Evolutionary conservation across 2,888 invertebrate species (phyloP), one percentile per base, ranked within the genome.

Genomic region (Acanthosoma haemorrhoidale): DNA sequence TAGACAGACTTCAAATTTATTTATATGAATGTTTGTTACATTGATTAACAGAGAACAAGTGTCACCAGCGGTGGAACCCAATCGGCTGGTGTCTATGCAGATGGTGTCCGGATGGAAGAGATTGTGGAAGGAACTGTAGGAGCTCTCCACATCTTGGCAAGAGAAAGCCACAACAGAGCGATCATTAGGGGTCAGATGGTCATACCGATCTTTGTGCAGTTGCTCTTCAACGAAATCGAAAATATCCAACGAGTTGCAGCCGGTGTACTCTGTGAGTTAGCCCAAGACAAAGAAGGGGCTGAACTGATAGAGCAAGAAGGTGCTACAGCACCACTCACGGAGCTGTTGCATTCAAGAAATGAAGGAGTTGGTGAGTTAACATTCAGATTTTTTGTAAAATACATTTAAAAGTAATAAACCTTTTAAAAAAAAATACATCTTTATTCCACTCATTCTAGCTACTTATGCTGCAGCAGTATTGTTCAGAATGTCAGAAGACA

Each of bases 101-200:
- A 97, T 81, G 98, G 98, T n/a, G 97, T 99, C 6, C 88, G 96
- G 57, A 97, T 98, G 97, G 96, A 98, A 79, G 98, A 99, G 82
- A 96, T 99, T 74, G 95, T 99, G 15, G 99, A 99, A 81, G 96
- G 96, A 29, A 95, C 96, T 0, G 96, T 98, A 5, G 98, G 97
- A 1, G 98, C 98, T 15, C 85, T 99, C 72, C 98, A 99, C 80
- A 96, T 98, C 79, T 85, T 99, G 73, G 97, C 97, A 0, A 84
- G 96, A 67, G 98, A 99, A 82, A 88, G 91, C 18, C 90, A 94
- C 81, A 97, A 97, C 82, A 85, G 96, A 71, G 90, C 92, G 71
- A 90, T 96, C 73, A 96, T 98, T 76, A 87, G 96, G 58, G 91
- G 93, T 76, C 92, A 94, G 80, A 90, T 90, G 80, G 94, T 96